A percentile compares a stretch with the other conserved stretches of the same genome.
Conservation (phyloP, 2,888 invertebrate genomes). For the Perithous albicinctus region DNA sequence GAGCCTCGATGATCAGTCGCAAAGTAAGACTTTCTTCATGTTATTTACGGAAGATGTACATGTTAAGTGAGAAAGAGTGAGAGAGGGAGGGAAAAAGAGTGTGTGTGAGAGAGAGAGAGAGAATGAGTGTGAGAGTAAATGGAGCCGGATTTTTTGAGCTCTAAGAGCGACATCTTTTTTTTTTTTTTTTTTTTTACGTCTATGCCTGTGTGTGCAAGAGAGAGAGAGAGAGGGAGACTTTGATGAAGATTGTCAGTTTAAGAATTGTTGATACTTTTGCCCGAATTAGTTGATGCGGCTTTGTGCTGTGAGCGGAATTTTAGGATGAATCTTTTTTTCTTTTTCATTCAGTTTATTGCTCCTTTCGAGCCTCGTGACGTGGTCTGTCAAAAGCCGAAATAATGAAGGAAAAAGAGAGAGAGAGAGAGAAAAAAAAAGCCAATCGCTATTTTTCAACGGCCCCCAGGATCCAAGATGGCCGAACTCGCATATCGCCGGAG, state of each 20-base stretch:
- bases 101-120: not conserved
- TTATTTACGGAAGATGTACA: not conserved
- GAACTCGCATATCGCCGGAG: slow-evolving; percentile 75
- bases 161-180: slow-evolving; percentile 45
- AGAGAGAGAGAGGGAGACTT: not conserved
- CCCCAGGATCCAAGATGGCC: slow-evolving; percentile 83
- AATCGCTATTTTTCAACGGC: slow-evolving; percentile 80
- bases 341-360: no score
- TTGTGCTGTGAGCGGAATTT: no score
- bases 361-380: slow-evolving; percentile 69
- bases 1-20: slow-evolving; percentile 84
- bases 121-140: not conserved
- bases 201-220: not conserved
- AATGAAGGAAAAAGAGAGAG: no score
- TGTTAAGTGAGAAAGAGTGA: not conserved
- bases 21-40: slow-evolving; percentile 78
- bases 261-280: slow-evolving; percentile 11
- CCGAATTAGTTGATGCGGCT: not conserved
- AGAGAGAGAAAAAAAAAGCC: no score
- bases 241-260: not conserved
- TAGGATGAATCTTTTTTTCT: no score
- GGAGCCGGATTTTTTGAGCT: no score
- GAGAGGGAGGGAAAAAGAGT: not conserved
- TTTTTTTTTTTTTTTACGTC: not conserved
- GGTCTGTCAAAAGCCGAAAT: slow-evolving; percentile 76